A percentile compares a stretch with the other conserved stretches of the same genome.
Conservation (phyloP, 2,888 invertebrate species). For the Amiota mariae region DNA sequence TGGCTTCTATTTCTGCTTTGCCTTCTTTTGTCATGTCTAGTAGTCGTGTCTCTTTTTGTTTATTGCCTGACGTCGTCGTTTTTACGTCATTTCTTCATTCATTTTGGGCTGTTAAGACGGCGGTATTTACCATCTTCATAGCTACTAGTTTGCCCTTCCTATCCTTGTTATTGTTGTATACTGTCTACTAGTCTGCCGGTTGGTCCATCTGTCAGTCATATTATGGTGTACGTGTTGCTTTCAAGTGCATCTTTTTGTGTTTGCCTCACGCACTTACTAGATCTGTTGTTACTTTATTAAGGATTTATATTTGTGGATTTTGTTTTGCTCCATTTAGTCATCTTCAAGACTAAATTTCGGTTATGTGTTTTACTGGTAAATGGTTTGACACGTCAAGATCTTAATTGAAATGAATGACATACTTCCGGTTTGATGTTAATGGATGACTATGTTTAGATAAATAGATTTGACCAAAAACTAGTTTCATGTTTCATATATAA, state of each 20-base stretch:
- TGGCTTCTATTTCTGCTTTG: not conserved
- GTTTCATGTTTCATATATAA: no score
- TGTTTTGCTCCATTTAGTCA: not conserved
- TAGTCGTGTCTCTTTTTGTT: no score
- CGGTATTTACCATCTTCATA: not conserved
- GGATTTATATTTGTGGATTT: not conserved
- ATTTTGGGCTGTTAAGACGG: no score
- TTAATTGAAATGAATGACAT: slow-evolving; percentile 24
- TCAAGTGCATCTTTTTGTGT: slow-evolving; percentile 5
- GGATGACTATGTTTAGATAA: not conserved
- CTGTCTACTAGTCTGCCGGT: not conserved
- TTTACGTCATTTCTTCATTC: not conserved
- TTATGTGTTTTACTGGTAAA: not conserved
- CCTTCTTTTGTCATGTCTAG: no score
- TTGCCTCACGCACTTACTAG: not conserved
- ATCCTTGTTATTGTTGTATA: no score
- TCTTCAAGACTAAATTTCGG: not conserved
- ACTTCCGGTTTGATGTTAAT: slow-evolving; percentile 6
- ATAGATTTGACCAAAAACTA: not conserved
- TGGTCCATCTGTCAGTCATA: not conserved
- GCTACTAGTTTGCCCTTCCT: not conserved
- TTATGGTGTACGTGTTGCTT: slow-evolving; percentile 21
- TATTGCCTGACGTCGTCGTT: slow-evolving; percentile 1
- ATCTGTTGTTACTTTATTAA: not conserved
- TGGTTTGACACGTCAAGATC: slow-evolving; percentile 1